phyloP scores from a whole-genome alignment of 2,797 vertebrate genomes.

The Eospalax fontanierii region DNA sequence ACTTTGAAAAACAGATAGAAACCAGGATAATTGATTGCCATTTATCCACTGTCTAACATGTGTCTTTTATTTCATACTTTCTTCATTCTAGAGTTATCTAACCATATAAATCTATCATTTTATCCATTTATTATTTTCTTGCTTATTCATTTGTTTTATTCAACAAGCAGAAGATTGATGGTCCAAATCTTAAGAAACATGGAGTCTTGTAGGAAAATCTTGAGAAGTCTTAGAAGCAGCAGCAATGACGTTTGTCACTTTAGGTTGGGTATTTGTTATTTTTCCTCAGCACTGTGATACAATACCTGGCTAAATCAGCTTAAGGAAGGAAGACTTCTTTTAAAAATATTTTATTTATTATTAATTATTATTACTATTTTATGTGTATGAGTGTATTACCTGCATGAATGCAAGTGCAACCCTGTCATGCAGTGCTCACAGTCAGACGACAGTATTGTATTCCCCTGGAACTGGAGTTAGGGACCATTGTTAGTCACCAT shows the following conservation, averaged over 20 bases:
- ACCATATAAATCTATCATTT: background rate
- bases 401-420: no score
- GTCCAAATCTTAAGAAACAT: background rate
- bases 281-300: background rate
- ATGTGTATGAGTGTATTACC: no score
- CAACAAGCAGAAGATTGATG: background rate
- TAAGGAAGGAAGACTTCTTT: background rate
- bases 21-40: background rate
- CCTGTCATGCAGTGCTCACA: no score
- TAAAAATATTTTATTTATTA: no score
- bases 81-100: background rate
- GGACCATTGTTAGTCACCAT: no score
- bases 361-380: no score
- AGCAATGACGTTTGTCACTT: background rate
- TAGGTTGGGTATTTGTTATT: background rate
- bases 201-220: background rate
- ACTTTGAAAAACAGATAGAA: background rate
- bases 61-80: background rate
- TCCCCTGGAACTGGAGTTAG: no score
- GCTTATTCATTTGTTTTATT: constrained; percentile 32
- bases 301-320: background rate
- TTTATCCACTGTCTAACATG: background rate
- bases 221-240: constrained; percentile 16
- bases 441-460: no score
- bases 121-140: background rate